Conservation (phyloP, 2,797 vertebrate species). For the Diglossa cyanea region DNA sequence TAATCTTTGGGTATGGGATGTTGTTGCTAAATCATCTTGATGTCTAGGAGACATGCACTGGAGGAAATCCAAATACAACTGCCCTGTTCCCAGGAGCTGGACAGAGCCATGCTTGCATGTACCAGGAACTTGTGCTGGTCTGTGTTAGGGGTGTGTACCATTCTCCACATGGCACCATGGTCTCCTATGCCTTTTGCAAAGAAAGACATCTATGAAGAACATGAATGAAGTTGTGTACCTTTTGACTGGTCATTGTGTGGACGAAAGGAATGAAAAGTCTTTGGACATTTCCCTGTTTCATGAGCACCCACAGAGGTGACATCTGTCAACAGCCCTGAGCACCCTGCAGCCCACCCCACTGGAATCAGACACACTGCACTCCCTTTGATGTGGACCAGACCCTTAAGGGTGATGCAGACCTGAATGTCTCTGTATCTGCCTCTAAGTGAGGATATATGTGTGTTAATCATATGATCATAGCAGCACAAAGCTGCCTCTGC, state of each 20-base stretch:
- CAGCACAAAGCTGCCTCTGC: not conserved
- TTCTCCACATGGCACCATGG: not conserved
- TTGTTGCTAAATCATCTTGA: not conserved
- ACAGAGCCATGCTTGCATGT: not conserved
- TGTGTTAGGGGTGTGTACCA: accelerated
- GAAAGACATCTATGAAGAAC: not conserved
- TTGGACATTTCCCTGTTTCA: not conserved
- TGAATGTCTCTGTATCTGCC: not conserved
- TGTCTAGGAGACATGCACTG: not conserved
- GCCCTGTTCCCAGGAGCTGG: not conserved
- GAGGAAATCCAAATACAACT: not conserved
- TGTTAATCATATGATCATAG: not conserved
- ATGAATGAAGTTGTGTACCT: not conserved
- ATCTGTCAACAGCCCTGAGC: not conserved
- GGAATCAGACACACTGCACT: not conserved
- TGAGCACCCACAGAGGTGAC: not conserved
- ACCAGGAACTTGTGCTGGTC: not conserved
- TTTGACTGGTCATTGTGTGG: not conserved
- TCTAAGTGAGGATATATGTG: not conserved
- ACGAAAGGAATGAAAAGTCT: not conserved
- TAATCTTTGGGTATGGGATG: conserved; percentile 9
- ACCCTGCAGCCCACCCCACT: not conserved
- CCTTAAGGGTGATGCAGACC: not conserved
- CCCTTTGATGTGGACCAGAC: not conserved
- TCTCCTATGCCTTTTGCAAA: not conserved